Base-by-base conservation (phyloP, 2,888 invertebrate species). In the Nasonia oneida region DNA sequence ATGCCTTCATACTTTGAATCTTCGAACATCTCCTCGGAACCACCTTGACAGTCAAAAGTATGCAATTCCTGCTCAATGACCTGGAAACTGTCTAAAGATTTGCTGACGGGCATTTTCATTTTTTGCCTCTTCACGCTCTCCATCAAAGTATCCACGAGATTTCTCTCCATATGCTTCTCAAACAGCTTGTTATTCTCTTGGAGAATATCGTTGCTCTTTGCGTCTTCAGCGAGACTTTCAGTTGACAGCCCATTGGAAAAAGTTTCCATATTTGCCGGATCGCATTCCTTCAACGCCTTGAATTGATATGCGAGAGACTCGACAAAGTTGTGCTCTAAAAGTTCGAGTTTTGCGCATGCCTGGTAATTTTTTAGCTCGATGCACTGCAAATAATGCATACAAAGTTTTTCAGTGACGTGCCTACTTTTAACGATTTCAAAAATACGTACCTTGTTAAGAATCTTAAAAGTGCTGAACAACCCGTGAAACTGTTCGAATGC, bases 301-400 rank as follows among this genome's bases (percentile, higher is more conserved):
- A 94, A 89, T 86, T 94, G 94, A 87, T 94, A 93, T 10, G 90
- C 90, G 29, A 94, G 90, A 14, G 94, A 94, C 18, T 92, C 91
- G 33, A 92, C 91, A 85, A 93, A 92, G 86, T 94, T 93, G 70
- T 93, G 92, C 39, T 94, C 93, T 76, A 94, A 89, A 23, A 93
- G 90, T 39, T 94, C 93, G 42, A 94, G 88, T 88, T 94, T 94
- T 2, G 94, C 93, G 50, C 94, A 93, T 12, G 94, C 94, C 90
- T 94, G 94, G 88, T 93, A 93, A 88, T 94, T 94, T 78, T 92
- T 92, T 70, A 94, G 88, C 85, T 93, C 93, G 5, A 93, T 79
- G 85, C 94, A 93, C 94, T 94, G 89, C 5, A 47, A 86, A 87
- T 57, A 75, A 75, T 80, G 75, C 81, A 87, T 53, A 74, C 84